Conservation (phyloP, 2,888 invertebrate genomes). For the Microctonus brassicae region DNA sequence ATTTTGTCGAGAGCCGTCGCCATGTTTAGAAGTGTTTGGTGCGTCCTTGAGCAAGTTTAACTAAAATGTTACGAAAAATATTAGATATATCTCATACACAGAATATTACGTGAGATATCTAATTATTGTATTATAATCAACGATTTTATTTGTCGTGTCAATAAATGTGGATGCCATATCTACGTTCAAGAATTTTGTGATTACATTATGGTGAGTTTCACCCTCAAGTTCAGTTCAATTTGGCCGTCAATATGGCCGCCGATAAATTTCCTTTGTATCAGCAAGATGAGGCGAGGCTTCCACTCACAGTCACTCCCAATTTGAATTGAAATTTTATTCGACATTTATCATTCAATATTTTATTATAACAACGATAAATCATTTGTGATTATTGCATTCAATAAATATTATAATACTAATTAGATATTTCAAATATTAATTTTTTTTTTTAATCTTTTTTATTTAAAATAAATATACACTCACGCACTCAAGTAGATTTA, state of each 20-base stretch:
- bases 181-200: conserved; percentile 76
- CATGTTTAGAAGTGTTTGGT: conserved; percentile 58
- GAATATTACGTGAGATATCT: conserved; percentile 73
- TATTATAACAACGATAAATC: not conserved
- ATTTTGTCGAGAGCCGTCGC: conserved; percentile 70
- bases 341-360: not conserved
- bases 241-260: conserved; percentile 71
- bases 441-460: conserved; percentile 12
- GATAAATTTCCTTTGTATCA: conserved; percentile 64
- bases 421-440: not conserved
- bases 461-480: not conserved
- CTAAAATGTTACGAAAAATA: conserved; percentile 71
- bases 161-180: conserved; percentile 73
- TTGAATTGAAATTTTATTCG: not conserved
- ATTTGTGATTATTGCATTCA: no score
- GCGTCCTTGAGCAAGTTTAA: conserved; percentile 65
- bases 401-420: no score
- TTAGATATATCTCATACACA: conserved; percentile 70
- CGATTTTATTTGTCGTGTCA: conserved; percentile 69
- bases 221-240: conserved; percentile 65
- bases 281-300: conserved; percentile 36
- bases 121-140: conserved; percentile 70
- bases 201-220: conserved; percentile 78
- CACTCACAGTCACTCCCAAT: conserved; percentile 9
- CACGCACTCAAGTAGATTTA: not conserved